These are phyloP conservation scores for Apodemia duryi DNA, from an alignment of 2,888 invertebrate genomes.

Conservation along the genomic window DNA sequence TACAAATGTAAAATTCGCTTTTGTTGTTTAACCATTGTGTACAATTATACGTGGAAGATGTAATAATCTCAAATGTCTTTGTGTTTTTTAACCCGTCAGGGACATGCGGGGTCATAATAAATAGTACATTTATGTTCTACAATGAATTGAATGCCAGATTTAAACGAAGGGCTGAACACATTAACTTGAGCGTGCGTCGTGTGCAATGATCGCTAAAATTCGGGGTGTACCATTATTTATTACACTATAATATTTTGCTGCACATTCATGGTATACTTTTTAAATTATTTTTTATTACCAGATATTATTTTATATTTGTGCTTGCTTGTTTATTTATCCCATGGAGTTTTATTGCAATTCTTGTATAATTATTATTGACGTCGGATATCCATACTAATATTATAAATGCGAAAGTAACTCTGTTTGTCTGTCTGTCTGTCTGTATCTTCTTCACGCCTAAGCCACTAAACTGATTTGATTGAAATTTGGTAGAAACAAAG, in stretches of 20 bases:
- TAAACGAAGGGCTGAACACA: slow-evolving; percentile 71
- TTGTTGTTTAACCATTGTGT: slow-evolving; percentile 74
- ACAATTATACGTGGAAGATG: slow-evolving; percentile 76
- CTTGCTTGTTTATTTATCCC: neutral
- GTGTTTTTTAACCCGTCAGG: slow-evolving; percentile 61
- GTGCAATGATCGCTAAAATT: slow-evolving; percentile 55
- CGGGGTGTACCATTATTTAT: slow-evolving; percentile 77
- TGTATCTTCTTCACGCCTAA: too few relatives aligned
- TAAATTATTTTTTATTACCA: slow-evolving; percentile 47
- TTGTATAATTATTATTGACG: too few relatives aligned
- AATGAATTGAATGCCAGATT: slow-evolving; percentile 71
- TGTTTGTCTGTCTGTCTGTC: too few relatives aligned
- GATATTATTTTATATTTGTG: neutral
- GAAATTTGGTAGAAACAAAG: too few relatives aligned
- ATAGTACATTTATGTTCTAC: slow-evolving; percentile 61
- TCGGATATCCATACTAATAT: too few relatives aligned
- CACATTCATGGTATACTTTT: slow-evolving; percentile 65
- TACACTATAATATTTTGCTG: slow-evolving; percentile 73
- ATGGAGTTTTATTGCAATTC: neutral
- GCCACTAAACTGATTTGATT: too few relatives aligned
- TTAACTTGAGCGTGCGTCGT: slow-evolving; percentile 61
- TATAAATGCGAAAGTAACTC: too few relatives aligned
- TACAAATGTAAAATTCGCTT: slow-evolving; percentile 60
- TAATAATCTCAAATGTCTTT: slow-evolving; percentile 75
- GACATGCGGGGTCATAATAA: slow-evolving; percentile 73